A percentile compares a stretch with the other conserved stretches of the same genome.
These are phyloP conservation scores for Garrulus glandarius DNA, from an alignment of 2,797 vertebrate genomes.

Conservation along the genomic window DNA sequence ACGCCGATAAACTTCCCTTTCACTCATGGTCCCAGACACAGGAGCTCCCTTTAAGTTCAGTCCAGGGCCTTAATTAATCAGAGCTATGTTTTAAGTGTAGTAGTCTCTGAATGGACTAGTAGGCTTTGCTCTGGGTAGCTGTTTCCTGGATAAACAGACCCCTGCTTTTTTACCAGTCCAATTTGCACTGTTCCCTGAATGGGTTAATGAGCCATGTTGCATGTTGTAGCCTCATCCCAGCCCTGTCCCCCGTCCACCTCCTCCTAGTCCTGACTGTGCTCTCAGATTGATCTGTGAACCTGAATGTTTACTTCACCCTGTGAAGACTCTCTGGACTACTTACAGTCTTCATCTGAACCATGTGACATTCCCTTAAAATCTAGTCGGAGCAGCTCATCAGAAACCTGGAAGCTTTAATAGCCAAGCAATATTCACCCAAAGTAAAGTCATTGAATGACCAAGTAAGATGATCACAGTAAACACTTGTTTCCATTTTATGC, in stretches of 20 bases:
- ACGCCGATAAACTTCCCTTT: neutral
- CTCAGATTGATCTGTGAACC: neutral
- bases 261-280: neutral
- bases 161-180: neutral
- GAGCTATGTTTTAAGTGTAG: neutral
- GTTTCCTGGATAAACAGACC: neutral
- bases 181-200: neutral
- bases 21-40: neutral
- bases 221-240: neutral
- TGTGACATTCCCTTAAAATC: conserved; percentile 44
- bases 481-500: conserved; percentile 28
- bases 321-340: neutral
- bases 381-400: conserved; percentile 53
- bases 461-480: conserved; percentile 27
- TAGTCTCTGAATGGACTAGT: neutral
- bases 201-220: neutral
- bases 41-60: neutral
- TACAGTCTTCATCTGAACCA: conserved; percentile 19
- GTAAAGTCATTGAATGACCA: conserved; percentile 47
- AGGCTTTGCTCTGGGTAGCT: neutral
- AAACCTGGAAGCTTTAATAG: conserved; percentile 52
- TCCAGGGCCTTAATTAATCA: fast-evolving
- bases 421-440: conserved; percentile 36
- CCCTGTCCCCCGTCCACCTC: neutral
- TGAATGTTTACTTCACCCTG: neutral